Conservation (phyloP, 2,113 vertebrate species). For the Nothobranchius furzeri region DNA sequence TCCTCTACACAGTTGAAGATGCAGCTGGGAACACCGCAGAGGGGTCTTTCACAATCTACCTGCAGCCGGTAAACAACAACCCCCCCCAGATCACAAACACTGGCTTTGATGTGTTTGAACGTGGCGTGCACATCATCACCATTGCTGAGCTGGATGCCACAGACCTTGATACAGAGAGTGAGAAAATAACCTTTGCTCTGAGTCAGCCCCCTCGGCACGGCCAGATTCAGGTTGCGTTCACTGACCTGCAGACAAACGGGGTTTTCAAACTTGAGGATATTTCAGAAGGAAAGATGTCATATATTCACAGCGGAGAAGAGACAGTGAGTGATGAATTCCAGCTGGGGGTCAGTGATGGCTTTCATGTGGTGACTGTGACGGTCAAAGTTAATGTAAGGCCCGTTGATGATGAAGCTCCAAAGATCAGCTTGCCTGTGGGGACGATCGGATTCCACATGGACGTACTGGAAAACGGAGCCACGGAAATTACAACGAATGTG, state of each 20-base stretch:
- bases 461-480: constrained; percentile 90
- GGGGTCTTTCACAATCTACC: constrained; percentile 86
- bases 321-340: constrained; percentile 82
- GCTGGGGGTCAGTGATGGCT: constrained; percentile 90
- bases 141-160: constrained; percentile 82
- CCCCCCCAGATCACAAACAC: constrained; percentile 93
- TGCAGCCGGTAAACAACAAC: constrained; percentile 93
- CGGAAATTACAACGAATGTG: constrained; percentile 87
- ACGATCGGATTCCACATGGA: constrained; percentile 89
- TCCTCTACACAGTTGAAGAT: constrained; percentile 90
- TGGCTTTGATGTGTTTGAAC: constrained; percentile 85
- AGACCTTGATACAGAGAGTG: constrained; percentile 85
- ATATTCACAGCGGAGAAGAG: constrained; percentile 85
- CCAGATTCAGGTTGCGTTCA: constrained; percentile 79
- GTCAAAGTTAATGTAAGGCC: constrained; percentile 85
- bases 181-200: constrained; percentile 84
- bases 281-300: constrained; percentile 82
- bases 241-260: constrained; percentile 77
- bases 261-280: constrained; percentile 86
- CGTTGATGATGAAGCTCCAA: constrained; percentile 83
- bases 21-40: constrained; percentile 83
- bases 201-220: constrained; percentile 86
- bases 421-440: constrained; percentile 78
- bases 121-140: constrained; percentile 82
- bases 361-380: constrained; percentile 88